Evolutionary conservation across 2,888 invertebrate species (phyloP).

Genomic region (Troilus luridus): DNA sequence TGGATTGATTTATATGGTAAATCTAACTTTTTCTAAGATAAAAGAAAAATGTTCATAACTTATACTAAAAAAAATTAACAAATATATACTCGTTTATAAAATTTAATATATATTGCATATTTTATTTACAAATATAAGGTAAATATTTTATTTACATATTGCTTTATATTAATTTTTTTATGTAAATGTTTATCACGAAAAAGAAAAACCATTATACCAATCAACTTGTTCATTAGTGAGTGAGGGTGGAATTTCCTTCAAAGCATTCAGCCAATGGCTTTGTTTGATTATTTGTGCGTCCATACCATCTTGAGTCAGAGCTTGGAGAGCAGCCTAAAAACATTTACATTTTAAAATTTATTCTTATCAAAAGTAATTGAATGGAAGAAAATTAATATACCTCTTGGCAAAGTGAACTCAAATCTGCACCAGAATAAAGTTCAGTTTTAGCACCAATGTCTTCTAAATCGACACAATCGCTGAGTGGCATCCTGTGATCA

Average conservation of each 20-base stretch:
- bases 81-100: background rate
- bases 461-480: slow-evolving; percentile 69
- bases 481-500: slow-evolving; percentile 70
- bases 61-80: background rate
- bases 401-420: slow-evolving; percentile 75
- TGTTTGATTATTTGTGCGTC: slow-evolving; percentile 67
- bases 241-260: slow-evolving; percentile 70
- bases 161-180: background rate
- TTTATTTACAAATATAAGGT: background rate
- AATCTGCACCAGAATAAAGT: slow-evolving; percentile 76
- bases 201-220: slow-evolving; percentile 68
- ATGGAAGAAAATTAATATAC: slow-evolving; percentile 66
- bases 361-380: background rate
- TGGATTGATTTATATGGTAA: no score
- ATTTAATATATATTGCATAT: background rate
- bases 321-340: slow-evolving; percentile 73
- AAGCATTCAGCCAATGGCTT: slow-evolving; percentile 69
- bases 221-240: slow-evolving; percentile 69
- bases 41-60: background rate
- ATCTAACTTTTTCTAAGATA: no score
- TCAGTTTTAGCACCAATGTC: slow-evolving; percentile 71
- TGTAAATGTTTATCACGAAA: slow-evolving; percentile 35
- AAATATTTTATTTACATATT: background rate
- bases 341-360: background rate
- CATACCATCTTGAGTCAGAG: slow-evolving; percentile 72